A percentile compares a stretch with the other conserved stretches of the same genome.
phyloP scores from a whole-genome alignment of 1,140 invertebrate species.

The Eriosoma lanigerum region DNA sequence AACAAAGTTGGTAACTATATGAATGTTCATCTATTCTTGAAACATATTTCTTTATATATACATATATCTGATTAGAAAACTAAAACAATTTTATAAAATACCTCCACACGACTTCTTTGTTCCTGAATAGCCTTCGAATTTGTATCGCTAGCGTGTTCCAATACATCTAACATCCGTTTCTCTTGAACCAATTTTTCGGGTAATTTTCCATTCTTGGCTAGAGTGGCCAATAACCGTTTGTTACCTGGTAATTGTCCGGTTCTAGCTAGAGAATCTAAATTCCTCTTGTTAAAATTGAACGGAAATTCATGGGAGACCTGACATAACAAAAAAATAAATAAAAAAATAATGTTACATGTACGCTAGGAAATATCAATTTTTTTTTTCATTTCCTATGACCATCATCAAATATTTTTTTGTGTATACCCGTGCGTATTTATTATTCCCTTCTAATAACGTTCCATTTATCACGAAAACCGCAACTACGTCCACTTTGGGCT shows the following conservation, averaged over 20 bases:
- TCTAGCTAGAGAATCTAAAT: conserved; percentile 54
- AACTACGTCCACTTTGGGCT: not conserved
- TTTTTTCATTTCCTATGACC: not conserved
- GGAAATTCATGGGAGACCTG: conserved; percentile 8
- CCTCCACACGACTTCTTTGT: conserved; percentile 38
- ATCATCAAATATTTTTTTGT: not conserved
- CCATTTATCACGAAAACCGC: conserved; percentile 31
- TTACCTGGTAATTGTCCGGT: conserved; percentile 51
- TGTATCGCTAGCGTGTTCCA: conserved; percentile 28
- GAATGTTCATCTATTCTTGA: no score
- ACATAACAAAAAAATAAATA: not conserved
- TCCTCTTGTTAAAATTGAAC: conserved; percentile 52
- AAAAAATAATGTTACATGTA: no score
- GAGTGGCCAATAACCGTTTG: conserved; percentile 54
- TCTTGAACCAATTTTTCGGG: conserved; percentile 53
- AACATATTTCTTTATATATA: no score
- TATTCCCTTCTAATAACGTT: not conserved
- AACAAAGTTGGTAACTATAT: no score
- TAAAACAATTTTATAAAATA: not conserved
- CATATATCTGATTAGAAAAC: no score
- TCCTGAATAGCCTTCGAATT: conserved; percentile 34
- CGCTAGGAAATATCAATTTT: not conserved
- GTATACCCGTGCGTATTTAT: no score
- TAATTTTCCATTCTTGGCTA: conserved; percentile 53
- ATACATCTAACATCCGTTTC: conserved; percentile 54